Evolutionary conservation across 2,797 vertebrate genomes (phyloP).

Genomic region (Eulemur rubriventer): DNA sequence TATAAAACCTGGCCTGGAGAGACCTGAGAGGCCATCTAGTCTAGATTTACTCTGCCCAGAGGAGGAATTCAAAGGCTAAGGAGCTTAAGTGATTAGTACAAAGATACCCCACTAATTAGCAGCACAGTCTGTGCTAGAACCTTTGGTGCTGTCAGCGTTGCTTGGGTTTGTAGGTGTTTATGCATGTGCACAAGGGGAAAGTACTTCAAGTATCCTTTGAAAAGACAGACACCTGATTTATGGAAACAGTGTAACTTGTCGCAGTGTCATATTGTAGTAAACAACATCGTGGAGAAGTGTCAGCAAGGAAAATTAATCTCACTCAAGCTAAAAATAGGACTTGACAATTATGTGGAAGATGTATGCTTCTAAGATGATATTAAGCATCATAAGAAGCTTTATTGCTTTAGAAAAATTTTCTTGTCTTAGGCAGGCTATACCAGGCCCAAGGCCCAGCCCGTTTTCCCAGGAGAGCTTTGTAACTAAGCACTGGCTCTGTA

Average conservation of each 20-base stretch:
- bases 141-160: background rate
- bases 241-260: background rate
- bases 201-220: background rate
- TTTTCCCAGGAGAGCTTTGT: background rate
- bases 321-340: slow-evolving; percentile 39
- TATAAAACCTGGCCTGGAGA: background rate
- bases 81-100: background rate
- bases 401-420: background rate
- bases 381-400: background rate
- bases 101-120: background rate
- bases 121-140: background rate
- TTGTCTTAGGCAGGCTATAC: background rate
- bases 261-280: slow-evolving; percentile 43
- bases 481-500: background rate
- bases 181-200: background rate
- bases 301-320: slow-evolving; percentile 54
- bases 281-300: slow-evolving; percentile 53
- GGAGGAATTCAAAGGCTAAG: background rate
- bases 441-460: background rate
- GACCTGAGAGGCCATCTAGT: background rate
- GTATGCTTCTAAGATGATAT: background rate
- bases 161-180: background rate
- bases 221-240: slow-evolving; percentile 34
- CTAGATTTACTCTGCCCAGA: background rate
- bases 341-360: background rate